Percentiles rank a stretch among this genome's conserved stretches.
These are phyloP conservation scores for Leptobrachium leishanense DNA, from an alignment of 2,113 vertebrate species.

Conservation along the genomic window DNA sequence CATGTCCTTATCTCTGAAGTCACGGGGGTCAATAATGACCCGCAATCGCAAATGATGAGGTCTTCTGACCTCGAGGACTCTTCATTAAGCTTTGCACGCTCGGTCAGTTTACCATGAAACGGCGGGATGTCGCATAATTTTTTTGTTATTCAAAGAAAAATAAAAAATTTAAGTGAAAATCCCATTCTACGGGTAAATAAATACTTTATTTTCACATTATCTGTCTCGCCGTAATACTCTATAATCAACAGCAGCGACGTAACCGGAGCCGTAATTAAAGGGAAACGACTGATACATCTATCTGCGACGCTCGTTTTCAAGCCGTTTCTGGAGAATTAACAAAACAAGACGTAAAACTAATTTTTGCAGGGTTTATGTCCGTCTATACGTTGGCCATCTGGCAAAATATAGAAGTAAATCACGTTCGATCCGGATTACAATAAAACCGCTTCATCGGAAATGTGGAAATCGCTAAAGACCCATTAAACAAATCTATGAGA, in stretches of 20 bases:
- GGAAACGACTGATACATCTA: neutral
- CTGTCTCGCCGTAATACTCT: constrained; percentile 1
- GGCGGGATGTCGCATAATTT: too few relatives aligned
- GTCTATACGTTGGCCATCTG: constrained; percentile 30
- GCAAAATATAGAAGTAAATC: neutral
- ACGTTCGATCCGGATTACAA: neutral
- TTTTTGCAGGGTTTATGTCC: constrained; percentile 11
- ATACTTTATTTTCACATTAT: neutral
- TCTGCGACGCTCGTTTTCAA: constrained; percentile 21
- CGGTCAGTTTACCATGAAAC: too few relatives aligned
- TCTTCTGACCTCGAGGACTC: neutral
- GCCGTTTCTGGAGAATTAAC: constrained; percentile 21
- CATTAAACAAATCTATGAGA: neutral
- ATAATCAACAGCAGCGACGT: constrained; percentile 13
- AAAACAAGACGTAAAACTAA: constrained; percentile 29
- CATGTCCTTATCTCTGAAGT: neutral
- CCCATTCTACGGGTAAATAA: neutral
- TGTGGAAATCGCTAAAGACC: neutral
- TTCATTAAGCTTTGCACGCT: too few relatives aligned
- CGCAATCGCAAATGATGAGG: neutral
- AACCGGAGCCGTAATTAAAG: constrained; percentile 17
- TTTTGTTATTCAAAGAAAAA: neutral
- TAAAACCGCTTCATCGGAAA: neutral
- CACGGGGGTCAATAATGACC: neutral
- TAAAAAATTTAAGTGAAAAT: neutral